phyloP scores from a whole-genome alignment of 2,888 invertebrate genomes.

The Ophion costatus region DNA sequence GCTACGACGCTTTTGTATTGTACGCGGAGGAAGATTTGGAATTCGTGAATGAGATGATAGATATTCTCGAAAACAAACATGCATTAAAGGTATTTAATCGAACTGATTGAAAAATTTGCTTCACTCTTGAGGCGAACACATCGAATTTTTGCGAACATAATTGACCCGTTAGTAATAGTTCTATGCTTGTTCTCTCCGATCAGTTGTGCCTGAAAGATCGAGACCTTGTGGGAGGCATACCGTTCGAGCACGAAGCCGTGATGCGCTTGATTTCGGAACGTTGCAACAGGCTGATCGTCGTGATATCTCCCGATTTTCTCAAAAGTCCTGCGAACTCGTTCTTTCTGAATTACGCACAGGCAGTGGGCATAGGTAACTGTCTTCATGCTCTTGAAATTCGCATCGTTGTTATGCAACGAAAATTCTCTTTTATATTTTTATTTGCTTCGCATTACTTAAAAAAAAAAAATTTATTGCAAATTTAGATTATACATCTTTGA shows the following conservation, averaged over 20 bases:
- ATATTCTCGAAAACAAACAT: conserved; percentile 86
- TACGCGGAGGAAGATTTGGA: conserved; percentile 90
- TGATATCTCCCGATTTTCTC: conserved; percentile 91
- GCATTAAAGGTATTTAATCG: conserved; percentile 86
- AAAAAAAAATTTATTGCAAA: no score
- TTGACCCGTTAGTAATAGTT: background rate
- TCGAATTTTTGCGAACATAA: background rate
- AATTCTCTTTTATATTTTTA: no score
- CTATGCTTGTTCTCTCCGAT: background rate
- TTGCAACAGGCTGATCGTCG: conserved; percentile 91
- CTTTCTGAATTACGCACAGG: conserved; percentile 92
- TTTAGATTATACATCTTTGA: background rate
- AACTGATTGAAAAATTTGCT: conserved; percentile 39
- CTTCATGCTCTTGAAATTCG: conserved; percentile 2
- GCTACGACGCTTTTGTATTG: conserved; percentile 92
- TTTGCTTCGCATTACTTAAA: no score
- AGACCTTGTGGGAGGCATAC: conserved; percentile 89
- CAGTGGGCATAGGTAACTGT: conserved; percentile 90
- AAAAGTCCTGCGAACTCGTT: conserved; percentile 90
- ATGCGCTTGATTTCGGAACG: conserved; percentile 90
- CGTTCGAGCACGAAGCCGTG: conserved; percentile 90
- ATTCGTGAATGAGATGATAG: conserved; percentile 88
- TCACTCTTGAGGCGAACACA: background rate
- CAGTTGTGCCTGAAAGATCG: conserved; percentile 91
- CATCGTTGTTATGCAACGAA: no score